Conservation (phyloP, 2,113 vertebrate genomes). For the Lota lota region DNA sequence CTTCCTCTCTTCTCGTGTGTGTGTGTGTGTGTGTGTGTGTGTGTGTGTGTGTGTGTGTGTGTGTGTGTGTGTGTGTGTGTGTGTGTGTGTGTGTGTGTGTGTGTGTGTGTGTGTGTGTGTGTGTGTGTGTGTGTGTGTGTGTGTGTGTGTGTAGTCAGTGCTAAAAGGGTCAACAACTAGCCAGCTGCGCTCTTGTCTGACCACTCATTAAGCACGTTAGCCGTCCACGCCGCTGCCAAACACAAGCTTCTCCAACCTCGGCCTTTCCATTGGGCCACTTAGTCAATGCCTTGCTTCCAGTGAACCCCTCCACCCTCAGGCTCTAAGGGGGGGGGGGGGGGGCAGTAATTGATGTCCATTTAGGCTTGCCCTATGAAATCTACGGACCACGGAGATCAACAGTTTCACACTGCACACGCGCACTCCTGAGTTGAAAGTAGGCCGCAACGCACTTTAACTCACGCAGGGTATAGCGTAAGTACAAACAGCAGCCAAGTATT, state of each 20-base stretch:
- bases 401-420: too few species aligned
- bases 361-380: too few species aligned
- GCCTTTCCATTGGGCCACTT: constrained; percentile 3
- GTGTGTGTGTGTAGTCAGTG: background rate
- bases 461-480: too few species aligned
- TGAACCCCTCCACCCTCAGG: constrained; percentile 21
- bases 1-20: background rate
- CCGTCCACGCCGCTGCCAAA: constrained; percentile 52
- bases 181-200: constrained; percentile 35
- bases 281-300: constrained; percentile 27
- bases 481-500: too few species aligned
- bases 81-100: constrained; percentile 1
- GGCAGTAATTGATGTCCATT: too few species aligned
- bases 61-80: background rate
- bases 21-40: background rate
- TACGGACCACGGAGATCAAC: too few species aligned
- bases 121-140: background rate
- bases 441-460: too few species aligned
- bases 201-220: constrained; percentile 26
- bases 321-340: too few species aligned
- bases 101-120: background rate
- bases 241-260: constrained; percentile 23
- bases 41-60: background rate
- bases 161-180: background rate
- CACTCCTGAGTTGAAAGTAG: too few species aligned